Percentiles rank a stretch among this genome's conserved stretches.
These are phyloP conservation scores for Gasterosteus aculeatus DNA, from an alignment of 2,113 vertebrate genomes.

Conservation along the genomic window DNA sequence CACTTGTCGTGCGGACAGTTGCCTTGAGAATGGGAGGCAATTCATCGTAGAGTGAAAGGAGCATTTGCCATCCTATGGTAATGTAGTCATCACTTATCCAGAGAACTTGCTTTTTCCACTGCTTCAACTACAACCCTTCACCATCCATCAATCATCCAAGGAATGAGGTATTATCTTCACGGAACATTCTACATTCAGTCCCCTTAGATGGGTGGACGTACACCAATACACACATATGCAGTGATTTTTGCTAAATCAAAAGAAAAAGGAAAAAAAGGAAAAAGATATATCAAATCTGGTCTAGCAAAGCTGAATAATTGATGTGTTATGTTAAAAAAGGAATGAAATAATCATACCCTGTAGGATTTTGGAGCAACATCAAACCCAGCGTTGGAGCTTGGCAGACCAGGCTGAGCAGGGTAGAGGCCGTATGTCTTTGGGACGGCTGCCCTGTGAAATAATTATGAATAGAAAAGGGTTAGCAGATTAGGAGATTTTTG, in stretches of 20 bases:
- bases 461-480: conserved; percentile 70
- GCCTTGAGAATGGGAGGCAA: conserved; percentile 47
- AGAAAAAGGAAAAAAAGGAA: conserved; percentile 22
- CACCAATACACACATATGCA: conserved; percentile 22
- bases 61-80: conserved; percentile 59
- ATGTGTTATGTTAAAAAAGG: conserved; percentile 75
- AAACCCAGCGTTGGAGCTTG: conserved; percentile 67
- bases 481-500: conserved; percentile 70
- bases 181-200: conserved; percentile 53
- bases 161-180: conserved; percentile 62
- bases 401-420: conserved; percentile 62
- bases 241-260: conserved; percentile 65
- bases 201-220: conserved; percentile 40
- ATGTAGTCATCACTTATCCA: conserved; percentile 62
- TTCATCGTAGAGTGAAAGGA: conserved; percentile 58
- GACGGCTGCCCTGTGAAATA: conserved; percentile 67
- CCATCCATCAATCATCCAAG: conserved; percentile 55
- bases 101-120: conserved; percentile 34
- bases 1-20: conserved; percentile 51
- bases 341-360: conserved; percentile 78
- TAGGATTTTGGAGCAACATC: conserved; percentile 75
- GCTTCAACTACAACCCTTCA: conserved; percentile 40
- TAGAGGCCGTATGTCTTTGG: conserved; percentile 65
- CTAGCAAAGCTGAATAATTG: conserved; percentile 73
- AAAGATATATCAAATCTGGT: conserved; percentile 59